Evolutionary conservation across 1,140 invertebrate species (phyloP).

Genomic region (Bactericera cockerelli): DNA sequence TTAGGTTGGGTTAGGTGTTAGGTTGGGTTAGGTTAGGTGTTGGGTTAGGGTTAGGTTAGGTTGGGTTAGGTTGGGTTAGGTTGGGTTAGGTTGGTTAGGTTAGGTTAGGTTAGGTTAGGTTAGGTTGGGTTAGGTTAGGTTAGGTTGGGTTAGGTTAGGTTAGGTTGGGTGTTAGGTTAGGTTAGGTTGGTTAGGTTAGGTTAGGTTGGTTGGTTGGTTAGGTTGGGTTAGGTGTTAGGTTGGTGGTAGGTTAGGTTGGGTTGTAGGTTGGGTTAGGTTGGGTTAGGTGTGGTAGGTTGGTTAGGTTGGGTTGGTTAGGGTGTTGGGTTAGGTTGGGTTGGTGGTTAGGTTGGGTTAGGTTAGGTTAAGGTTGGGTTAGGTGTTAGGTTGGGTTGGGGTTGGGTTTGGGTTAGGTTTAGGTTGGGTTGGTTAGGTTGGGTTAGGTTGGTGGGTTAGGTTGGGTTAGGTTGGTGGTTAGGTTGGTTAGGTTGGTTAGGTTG

Average conservation of each 20-base stretch:
- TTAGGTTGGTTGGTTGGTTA: slow-evolving; percentile 19
- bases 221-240: slow-evolving; percentile 23
- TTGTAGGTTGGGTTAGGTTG: slow-evolving; percentile 22
- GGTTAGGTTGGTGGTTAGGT: neutral
- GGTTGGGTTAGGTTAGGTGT: slow-evolving; percentile 17
- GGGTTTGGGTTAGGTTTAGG: slow-evolving; percentile 22
- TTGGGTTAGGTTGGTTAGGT: slow-evolving; percentile 21
- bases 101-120: slow-evolving; percentile 18
- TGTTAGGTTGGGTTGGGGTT: slow-evolving; percentile 24
- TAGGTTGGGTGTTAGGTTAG: slow-evolving; percentile 28
- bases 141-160: slow-evolving; percentile 27
- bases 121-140: slow-evolving; percentile 24
- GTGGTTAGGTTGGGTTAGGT: slow-evolving; percentile 24
- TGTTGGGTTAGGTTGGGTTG: slow-evolving; percentile 26
- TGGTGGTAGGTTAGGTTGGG: slow-evolving; percentile 24
- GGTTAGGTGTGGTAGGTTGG: slow-evolving; percentile 18
- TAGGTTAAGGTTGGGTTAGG: slow-evolving; percentile 21
- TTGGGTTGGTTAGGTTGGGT: slow-evolving; percentile 20
- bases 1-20: slow-evolving; percentile 20
- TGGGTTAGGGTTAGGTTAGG: slow-evolving; percentile 13
- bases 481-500: too few relatives aligned
- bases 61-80: slow-evolving; percentile 20
- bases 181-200: slow-evolving; percentile 26
- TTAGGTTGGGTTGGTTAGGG: slow-evolving; percentile 22
- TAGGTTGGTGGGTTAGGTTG: slow-evolving; percentile 22